Base-by-base conservation (phyloP, 1,140 invertebrate species). In the Ceratina australensis region DNA sequence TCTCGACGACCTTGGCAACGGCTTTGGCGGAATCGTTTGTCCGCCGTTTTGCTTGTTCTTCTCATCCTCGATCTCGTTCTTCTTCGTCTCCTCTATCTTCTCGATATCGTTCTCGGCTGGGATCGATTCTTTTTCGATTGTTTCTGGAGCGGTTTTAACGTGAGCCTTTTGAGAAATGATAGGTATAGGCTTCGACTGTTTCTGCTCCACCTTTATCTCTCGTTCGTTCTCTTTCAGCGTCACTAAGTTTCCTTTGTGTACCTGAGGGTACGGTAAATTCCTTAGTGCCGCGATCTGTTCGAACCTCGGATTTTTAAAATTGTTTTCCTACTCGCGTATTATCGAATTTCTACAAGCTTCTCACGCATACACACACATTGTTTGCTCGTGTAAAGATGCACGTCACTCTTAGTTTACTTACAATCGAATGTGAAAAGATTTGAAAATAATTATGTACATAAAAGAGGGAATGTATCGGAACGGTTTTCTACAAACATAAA, bases 1-100 rank as follows among this genome's bases (percentile, higher is more conserved):
- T 78, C 95, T 92, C 18, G 94, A 95, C 0, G 94, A 93, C 78
- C 95, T 93, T 26, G 96, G 96, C 88, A 97, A 91, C 13, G 96
- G 96, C 87, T 96, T 96, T 0, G 96, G 96, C 12, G 95, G 95
- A 33, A 94, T 90, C 0, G 89, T 69, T 68, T 90, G 84, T 28
- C 88, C 74, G 3, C 90, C 91, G 64, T 92, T 92, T 24, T 89
- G 91, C 54, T 92, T 92, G 2, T 57, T 74, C 60, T 89, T 90
- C 7, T 92, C 89, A 28, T 92, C 91, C 28, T 90, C 90, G 42
- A 26, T 24, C 15, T 87, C 90, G 67, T 76, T 77, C 82, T 82
- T 91, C 81, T 81, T 90, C 59, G 24, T 68, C 69, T 86, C 87
- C 83, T 82, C 85, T 49, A 28, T 74, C 76, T 82, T 89, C 49